Base-by-base conservation (phyloP, 2,888 invertebrate genomes). In the Bhutanitis thaidina region DNA sequence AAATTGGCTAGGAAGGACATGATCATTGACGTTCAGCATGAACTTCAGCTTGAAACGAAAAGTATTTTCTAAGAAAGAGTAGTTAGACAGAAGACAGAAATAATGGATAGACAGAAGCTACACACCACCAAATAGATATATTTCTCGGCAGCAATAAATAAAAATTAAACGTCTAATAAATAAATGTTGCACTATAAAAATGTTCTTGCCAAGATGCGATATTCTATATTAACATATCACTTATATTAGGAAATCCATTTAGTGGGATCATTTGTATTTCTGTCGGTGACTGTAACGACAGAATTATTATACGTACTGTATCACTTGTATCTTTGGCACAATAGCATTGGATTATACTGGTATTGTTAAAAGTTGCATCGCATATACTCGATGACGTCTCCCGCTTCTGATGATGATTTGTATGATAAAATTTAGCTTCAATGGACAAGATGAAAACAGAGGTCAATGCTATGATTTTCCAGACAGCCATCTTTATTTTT, bases 281-380 rank as follows among this genome's bases (percentile, higher is more conserved):
- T 5, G 32, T n/a, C 32, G n/a, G 15, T 34, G 34, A 34, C 34
- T 34, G 12, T 12, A 10, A 34, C 7, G 12, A 12, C 13, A 12
- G 34, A 12, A 34, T 34, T 12, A 12, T 34, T 1, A 5, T 34
- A 12, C 1, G 34, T n/a, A 12, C 27, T 27, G 7, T 4, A 27
- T 27, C 55, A 14, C 57, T 58, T 1, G 57, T 58, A 25, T 75
- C 72, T 52, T 56, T 67, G 14, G 54, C 57, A 57, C 89, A 89
- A 55, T 73, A 86, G 56, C 89, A 89, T 58, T 80, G 81, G 4
- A 88, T 63, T 59, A 74, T 74, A 32, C 72, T 76, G 0, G 77
- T 74, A 52, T 66, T 79, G 43, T 78, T 83, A 53, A 65, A 71
- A 1, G 61, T 57, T n/a, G 74, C 63, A 38, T 82, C 77, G 57